Evolutionary conservation across 2,113 vertebrate species (phyloP), one percentile per base, ranked within the genome.

Genomic region (Antennarius striatus): DNA sequence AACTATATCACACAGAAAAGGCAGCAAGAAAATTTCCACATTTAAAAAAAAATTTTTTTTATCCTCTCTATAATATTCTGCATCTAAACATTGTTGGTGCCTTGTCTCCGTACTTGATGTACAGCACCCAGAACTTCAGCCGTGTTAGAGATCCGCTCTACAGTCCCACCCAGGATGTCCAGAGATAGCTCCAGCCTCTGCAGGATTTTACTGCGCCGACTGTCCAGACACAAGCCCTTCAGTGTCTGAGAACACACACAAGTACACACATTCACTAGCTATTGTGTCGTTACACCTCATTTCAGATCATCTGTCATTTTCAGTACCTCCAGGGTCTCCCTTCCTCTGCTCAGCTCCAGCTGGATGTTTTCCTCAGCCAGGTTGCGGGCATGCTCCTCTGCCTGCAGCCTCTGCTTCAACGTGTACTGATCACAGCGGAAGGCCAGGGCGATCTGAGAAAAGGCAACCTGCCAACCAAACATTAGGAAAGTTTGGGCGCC

Each of bases 51-150:
- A 36, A 1, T 36, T 1, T 2, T 36, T 36, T 5, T 36, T 36
- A 36, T 36, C 32, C 5, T 36, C 32, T 36, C 32, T 4, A 36
- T 36, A 4, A 36, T 36, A 36, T 36, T 36, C 32, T 4, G 32
- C 3, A 1, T 36, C 32, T 36, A 36, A 36, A 36, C 32, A 1
- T 36, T 4, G 1, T 4, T 36, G 4, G 32, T 22, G 32, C 32
- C 32, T 36, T 7, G 14, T 30, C 7, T 50, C 4, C 0, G 14
- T 66, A 95, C 95, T 94, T 96, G 94, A 55, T 95, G 93, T 0
- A 94, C 93, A 0, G 95, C 94, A 1, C 95, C 95, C 13, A 96
- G 88, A 61, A 94, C 87, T 84, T 95, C 95, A 0, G 95, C 93
- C 0, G 93, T 91, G 3, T 80, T 87, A 56, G 89, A 91, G 63